Base-by-base conservation (phyloP, 2,888 invertebrate species). In the Sinhomidia bicolor region DNA sequence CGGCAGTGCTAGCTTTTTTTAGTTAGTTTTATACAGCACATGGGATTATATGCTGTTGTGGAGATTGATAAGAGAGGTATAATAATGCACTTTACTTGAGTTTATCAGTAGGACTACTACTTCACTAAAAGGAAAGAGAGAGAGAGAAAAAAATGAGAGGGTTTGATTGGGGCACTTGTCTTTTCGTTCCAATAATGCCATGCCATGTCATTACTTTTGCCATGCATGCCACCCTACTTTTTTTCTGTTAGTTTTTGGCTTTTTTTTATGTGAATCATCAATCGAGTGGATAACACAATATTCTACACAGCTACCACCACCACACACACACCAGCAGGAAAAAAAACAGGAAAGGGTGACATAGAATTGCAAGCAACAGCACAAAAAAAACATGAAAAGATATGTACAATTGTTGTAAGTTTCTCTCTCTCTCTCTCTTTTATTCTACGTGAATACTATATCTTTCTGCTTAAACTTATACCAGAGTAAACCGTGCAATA, bases 321-420 rank as follows among this genome's bases (percentile, higher is more conserved):
- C 36, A 7, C n/a, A n/a, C n/a, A n/a, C n/a, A 1, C 44, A 29
- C 41, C 81, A 26, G 20, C 41, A 51, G 20, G 32, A 82, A 29
- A 23, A 74, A 84, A 54, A 60, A 44, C 57, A 80, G 71, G 80
- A 86, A 87, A 81, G 86, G 74, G 81, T 81, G 81, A 74, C 80
- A 85, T 41, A 80, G 51, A 78, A 78, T 41, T 17, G 54, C 32
- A 57, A 57, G 32, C 26, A n/a, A 9, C 1, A n/a, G 17, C 32
- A 65, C n/a, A 62, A 14, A 29, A 60, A 10, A 17, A 68, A 47
- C 71, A 71, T 71, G 71, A 47, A 47, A 74, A 74, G 74, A 74
- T 14, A 71, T 71, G 23, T 23, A 44, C 23, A 3, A 71, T 74
- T 74, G 65, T 36, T 7, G 4, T 29, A 62, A n/a, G 54, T 68